Conservation (phyloP, 1,140 invertebrate species). For the Linepithema humile region DNA sequence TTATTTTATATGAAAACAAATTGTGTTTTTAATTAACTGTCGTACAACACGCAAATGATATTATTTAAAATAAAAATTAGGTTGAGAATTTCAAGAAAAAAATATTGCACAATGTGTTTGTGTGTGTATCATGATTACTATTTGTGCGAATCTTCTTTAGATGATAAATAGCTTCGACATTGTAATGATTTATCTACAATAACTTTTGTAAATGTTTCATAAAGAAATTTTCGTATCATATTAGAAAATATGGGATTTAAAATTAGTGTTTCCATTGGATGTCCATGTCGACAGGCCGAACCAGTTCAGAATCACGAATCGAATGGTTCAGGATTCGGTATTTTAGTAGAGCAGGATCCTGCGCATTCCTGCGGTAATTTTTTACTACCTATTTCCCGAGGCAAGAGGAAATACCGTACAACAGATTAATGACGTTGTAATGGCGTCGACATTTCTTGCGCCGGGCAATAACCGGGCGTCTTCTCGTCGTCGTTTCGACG, state of each 20-base stretch:
- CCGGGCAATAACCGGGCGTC: neutral
- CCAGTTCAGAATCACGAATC: too few species aligned
- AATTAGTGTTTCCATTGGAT: neutral
- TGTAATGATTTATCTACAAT: neutral
- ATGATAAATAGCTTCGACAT: neutral
- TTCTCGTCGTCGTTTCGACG: slow-evolving; percentile 24
- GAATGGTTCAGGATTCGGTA: neutral
- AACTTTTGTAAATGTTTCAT: neutral
- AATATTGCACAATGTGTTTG: neutral
- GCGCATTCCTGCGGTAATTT: slow-evolving; percentile 21
- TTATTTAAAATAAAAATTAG: too few species aligned
- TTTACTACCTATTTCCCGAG: neutral
- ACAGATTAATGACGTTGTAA: slow-evolving; percentile 28
- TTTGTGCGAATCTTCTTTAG: neutral
- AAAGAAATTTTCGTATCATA: too few species aligned
- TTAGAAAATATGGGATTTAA: too few species aligned
- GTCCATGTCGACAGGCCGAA: too few species aligned
- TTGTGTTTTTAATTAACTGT: too few species aligned
- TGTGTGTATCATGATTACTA: neutral
- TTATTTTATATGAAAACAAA: too few species aligned
- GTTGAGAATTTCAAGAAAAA: neutral
- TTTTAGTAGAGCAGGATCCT: slow-evolving; percentile 1
- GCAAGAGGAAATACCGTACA: neutral
- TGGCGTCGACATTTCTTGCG: neutral
- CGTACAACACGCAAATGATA: too few species aligned